Base-by-base conservation (phyloP, 2,113 vertebrate genomes). In the Sterna hirundo region DNA sequence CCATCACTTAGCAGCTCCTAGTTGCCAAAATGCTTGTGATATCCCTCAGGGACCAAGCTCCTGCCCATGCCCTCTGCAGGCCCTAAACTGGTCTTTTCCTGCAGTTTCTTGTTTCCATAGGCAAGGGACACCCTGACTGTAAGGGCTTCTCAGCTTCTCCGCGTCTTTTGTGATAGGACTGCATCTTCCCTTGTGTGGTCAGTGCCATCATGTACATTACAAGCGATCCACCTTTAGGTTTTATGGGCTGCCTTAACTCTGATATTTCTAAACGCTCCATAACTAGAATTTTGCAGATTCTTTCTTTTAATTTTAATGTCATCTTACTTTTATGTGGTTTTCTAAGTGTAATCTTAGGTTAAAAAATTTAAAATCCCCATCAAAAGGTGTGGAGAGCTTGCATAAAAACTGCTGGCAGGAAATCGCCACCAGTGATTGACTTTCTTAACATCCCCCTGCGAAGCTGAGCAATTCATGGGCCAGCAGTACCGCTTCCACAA, bases 1-100 rank as follows among this genome's bases (percentile, higher is more conserved):
- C 91, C 81, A 85, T 83, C 90, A 27, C 87, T 95, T 91, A 83
- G 66, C 90, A 94, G 78, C n/a, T 90, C 54, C 40, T 69, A 34
- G 61, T 30, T 94, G 94, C 91, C 86, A 96, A 82, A 76, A 30
- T 82, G 47, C 40, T 70, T 90, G 54, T 61, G 61, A 66, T 32
- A 71, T 58, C 51, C 32, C n/a, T 42, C 61, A n/a, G 69, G 36
- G 47, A 86, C 83, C 78, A 82, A 65, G 30, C 19, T 93, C 62
- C 60, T 79, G 15, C 32, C 44, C 1, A 0, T 65, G 47, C 36
- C 52, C 77, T 71, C n/a, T 85, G 90, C 30, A 86, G 81, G 49
- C 36, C 46, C 38, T 42, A n/a, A 83, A 18, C n/a, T 8, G 3
- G 7, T 52, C 30, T 90, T 69, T 42, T 57, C 15, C 38, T 81